phyloP scores from a whole-genome alignment of 2,113 vertebrate genomes.

The Pangasianodon gigas region DNA sequence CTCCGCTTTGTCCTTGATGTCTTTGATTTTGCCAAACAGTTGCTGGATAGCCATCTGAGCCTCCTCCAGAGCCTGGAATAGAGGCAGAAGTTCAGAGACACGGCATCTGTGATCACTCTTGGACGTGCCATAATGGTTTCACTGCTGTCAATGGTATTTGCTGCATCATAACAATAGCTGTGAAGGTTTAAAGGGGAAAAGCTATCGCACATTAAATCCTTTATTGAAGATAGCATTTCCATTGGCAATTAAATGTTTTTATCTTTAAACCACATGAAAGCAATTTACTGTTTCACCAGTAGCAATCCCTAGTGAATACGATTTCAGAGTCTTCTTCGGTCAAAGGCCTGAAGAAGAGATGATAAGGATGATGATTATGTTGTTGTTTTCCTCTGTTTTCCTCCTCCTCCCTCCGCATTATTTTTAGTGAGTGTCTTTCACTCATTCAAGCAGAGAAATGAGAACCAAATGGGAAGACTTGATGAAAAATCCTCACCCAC shows the following conservation, averaged over 20 bases:
- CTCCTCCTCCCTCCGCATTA: not conserved
- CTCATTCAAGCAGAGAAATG: slow-evolving; percentile 28
- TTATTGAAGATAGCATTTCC: not conserved
- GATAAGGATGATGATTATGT: slow-evolving; percentile 1
- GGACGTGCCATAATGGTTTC: slow-evolving; percentile 5
- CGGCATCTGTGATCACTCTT: slow-evolving; percentile 28
- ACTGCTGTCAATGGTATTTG: slow-evolving; percentile 19
- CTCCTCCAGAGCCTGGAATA: slow-evolving; percentile 90
- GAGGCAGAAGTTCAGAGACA: slow-evolving; percentile 48
- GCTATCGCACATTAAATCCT: not conserved
- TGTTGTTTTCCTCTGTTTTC: not conserved
- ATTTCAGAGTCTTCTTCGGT: slow-evolving; percentile 28
- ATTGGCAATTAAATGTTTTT: not conserved
- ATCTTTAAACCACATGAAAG: slow-evolving; percentile 30
- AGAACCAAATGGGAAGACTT: slow-evolving; percentile 39
- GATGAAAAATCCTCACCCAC: slow-evolving; percentile 21
- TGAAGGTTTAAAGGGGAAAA: not conserved
- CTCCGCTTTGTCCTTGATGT: slow-evolving; percentile 99
- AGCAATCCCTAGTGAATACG: slow-evolving; percentile 16
- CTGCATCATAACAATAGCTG: slow-evolving; percentile 10
- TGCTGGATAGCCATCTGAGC: slow-evolving; percentile 97
- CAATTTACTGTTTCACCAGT: not conserved
- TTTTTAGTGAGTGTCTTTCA: slow-evolving; percentile 46
- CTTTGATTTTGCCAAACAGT: slow-evolving; percentile 98
- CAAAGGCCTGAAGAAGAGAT: not conserved